Evolutionary conservation across 2,797 vertebrate genomes (phyloP), one percentile per base, ranked within the genome.

Genomic region (Esox masquinongy): DNA sequence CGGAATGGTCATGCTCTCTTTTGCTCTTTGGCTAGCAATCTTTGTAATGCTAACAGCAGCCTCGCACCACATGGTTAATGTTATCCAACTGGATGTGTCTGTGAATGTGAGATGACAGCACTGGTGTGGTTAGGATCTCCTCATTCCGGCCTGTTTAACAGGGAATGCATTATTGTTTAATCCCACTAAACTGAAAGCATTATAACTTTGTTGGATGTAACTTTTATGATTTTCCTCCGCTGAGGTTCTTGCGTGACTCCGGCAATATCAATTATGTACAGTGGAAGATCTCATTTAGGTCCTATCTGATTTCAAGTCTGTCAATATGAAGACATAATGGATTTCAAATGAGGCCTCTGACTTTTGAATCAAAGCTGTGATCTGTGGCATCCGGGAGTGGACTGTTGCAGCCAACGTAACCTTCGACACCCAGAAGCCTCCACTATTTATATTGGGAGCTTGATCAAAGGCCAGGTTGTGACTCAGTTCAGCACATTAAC

Each of bases 191-290:
- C 34, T 36, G 17, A 79, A 88, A 89, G 80, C 5, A 39, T 39
- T 39, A 39, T 87, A 84, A 88, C 87, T 83, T 78, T 66, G 81
- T 92, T 92, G 86, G 75, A 85, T 91, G 86, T 87, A 86, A 87
- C 74, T 68, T 91, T 90, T 86, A 90, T 90, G 82, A 87, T 85
- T 69, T 84, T 85, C 64, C 89, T 90, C 77, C 75, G 34, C 73
- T 9, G 67, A 84, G 84, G 75, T 85, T 85, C 77, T 79, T 36
- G 76, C 39, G 68, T 77, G 80, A 79, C 78, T 79, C 63, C 53
- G 56, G 68, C 14, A 36, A 66, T 80, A 87, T 89, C 86, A 88
- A 85, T 91, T 88, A 83, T 88, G 77, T 83, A 74, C 88, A 84
- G 72, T 64, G 75, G 80, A 64, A 22, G 81, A 87, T 89, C 84